A percentile compares a stretch with the other conserved stretches of the same genome.
Conservation (phyloP, 2,113 vertebrate genomes). For the Sminthopsis crassicaudata region DNA sequence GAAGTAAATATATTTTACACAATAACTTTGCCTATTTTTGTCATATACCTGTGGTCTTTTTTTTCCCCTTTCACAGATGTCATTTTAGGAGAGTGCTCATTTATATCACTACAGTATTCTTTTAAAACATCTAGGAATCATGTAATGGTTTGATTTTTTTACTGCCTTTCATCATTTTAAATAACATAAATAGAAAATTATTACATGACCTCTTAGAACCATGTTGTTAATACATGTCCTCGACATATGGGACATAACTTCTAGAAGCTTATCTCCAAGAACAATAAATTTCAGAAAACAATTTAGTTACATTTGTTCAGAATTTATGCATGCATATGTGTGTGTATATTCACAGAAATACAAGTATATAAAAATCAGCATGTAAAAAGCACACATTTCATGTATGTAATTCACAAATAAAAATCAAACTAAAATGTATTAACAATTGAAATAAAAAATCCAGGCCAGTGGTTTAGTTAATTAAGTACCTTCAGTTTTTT, state of each 20-base stretch:
- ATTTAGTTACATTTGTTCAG: constrained; percentile 50
- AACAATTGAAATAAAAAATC: constrained; percentile 57
- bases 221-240: constrained; percentile 60
- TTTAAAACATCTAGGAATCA: neutral
- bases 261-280: constrained; percentile 69
- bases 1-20: neutral
- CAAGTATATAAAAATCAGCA: neutral
- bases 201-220: constrained; percentile 55
- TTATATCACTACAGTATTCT: neutral
- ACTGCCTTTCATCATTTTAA: constrained; percentile 60
- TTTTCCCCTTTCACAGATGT: constrained; percentile 26
- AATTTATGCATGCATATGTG: neutral
- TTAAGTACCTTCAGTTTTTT: constrained; percentile 68
- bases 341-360: too few species aligned
- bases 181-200: constrained; percentile 61
- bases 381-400: constrained; percentile 56
- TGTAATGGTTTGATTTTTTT: constrained; percentile 38
- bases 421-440: constrained; percentile 56
- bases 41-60: neutral
- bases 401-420: constrained; percentile 48
- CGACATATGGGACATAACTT: constrained; percentile 79
- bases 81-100: constrained; percentile 24
- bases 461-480: constrained; percentile 49
- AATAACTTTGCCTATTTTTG: neutral
- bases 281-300: constrained; percentile 51